Evolutionary conservation across 1,140 invertebrate genomes (phyloP).

Genomic region (Drosophila hydei): DNA sequence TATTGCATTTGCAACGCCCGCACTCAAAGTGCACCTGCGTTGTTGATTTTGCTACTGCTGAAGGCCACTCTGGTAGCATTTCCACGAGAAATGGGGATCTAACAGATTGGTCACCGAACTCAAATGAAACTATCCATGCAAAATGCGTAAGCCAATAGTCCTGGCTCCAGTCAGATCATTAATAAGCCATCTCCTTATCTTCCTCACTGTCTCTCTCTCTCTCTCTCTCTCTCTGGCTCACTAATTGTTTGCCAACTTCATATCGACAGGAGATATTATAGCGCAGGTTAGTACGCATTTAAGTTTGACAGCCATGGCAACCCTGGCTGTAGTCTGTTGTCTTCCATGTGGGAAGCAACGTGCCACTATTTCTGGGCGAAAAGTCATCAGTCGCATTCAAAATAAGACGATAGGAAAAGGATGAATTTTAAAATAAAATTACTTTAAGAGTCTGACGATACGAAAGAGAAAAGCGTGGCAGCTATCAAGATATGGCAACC

Average conservation of each 20-base stretch:
- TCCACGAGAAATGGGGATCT: neutral
- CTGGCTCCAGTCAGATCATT: no score
- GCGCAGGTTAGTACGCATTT: no score
- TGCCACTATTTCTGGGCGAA: neutral
- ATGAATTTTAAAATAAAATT: neutral
- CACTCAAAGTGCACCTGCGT: slow-evolving; percentile 13
- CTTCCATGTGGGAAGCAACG: neutral
- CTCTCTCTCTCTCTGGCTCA: no score
- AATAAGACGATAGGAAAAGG: neutral
- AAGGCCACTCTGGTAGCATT: neutral
- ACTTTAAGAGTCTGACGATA: slow-evolving; percentile 26
- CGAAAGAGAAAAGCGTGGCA: slow-evolving; percentile 30
- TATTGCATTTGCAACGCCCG: slow-evolving; percentile 60
- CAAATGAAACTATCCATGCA: no score
- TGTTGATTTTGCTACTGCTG: neutral
- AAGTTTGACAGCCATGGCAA: neutral
- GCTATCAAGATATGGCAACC: slow-evolving; percentile 55
- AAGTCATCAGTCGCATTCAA: neutral
- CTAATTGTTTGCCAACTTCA: no score
- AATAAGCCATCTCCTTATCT: no score
- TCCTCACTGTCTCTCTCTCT: no score
- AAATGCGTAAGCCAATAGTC: no score
- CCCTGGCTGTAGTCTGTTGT: neutral
- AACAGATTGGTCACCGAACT: no score
- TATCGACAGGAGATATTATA: no score